Percentiles rank a stretch among this genome's conserved stretches.
Evolutionary conservation across 2,888 invertebrate genomes (phyloP).

Genomic region (Andrena marginata): DNA sequence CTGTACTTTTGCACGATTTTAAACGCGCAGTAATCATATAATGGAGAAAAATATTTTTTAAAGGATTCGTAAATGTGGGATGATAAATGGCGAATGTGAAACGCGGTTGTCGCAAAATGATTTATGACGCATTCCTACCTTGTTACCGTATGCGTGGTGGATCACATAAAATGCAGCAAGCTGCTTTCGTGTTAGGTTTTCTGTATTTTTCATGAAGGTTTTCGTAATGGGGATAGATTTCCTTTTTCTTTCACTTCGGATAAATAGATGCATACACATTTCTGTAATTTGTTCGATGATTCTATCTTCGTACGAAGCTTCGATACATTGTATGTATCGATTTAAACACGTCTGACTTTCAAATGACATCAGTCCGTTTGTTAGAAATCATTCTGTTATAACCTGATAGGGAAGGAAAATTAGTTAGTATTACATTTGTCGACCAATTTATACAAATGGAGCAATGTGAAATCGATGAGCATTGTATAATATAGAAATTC

Average conservation of each 20-base stretch:
- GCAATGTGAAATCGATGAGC: neutral
- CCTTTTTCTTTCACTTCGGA: neutral
- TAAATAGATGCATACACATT: neutral
- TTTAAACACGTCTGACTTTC: no score
- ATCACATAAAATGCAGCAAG: neutral
- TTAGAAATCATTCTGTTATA: neutral
- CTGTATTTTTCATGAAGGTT: no score
- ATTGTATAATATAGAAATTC: neutral
- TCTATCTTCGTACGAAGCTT: no score
- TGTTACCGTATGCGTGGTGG: neutral
- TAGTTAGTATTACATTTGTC: neutral
- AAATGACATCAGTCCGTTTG: neutral
- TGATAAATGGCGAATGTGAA: neutral
- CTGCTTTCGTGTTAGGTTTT: neutral
- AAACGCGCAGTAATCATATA: neutral
- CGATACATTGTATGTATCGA: no score
- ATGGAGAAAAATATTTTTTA: neutral
- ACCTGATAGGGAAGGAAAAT: neutral
- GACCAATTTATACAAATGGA: neutral
- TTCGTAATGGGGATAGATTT: no score
- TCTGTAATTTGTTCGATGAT: no score
- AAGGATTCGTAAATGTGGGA: neutral
- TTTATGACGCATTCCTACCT: slow-evolving; percentile 1
- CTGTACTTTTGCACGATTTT: neutral
- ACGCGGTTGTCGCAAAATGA: slow-evolving; percentile 47